Base-by-base conservation (phyloP, 2,888 invertebrate species). In the Drosophila parthenogenetica region DNA sequence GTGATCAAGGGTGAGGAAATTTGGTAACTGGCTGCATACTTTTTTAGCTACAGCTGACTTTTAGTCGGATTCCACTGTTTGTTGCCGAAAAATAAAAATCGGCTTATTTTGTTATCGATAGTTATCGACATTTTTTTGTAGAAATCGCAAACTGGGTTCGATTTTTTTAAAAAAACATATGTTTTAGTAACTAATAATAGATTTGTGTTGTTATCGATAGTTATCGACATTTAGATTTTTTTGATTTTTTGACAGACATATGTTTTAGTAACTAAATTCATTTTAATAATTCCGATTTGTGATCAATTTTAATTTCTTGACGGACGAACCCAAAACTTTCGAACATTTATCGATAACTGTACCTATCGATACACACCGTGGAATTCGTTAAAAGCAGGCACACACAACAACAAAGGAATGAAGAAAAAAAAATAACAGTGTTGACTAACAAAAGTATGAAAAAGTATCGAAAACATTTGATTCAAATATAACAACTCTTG, bases 21-120 rank as follows among this genome's bases (percentile, higher is more conserved):
- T 57, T 13, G 32, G 7, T 17, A 35, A 17, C 73, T 67, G 59
- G 50, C 54, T 67, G 61, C 40, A 16, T 45, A 65, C 54, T 48
- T 22, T 13, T 8, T 32, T 10, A 17, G 22, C 29, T 46, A 48
- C 3, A 2, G 14, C 14, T 35, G 35, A 17, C 4, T 22, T 29
- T 13, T 25, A 61, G 22, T 17, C 37, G 37, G 11, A 62, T 62
- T 60, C 67, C 72, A 72, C 29, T 45, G 19, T 8, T 32, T 35
- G 35, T 3, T 1, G 35, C 29, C 29, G 29, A 29, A 8, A 29
- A 29, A 7, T 29, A 29, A 29, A 8, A 29, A 29, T 29, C 29
- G 29, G 8, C 29, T 29, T 8, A 29, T 0, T 8, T 29, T 8
- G 2, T 29, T 8, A 29, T 29, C 29, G 1, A 29, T 5, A 29